Conservation (phyloP, 2,888 invertebrate genomes). For the Caprella mutica region DNA sequence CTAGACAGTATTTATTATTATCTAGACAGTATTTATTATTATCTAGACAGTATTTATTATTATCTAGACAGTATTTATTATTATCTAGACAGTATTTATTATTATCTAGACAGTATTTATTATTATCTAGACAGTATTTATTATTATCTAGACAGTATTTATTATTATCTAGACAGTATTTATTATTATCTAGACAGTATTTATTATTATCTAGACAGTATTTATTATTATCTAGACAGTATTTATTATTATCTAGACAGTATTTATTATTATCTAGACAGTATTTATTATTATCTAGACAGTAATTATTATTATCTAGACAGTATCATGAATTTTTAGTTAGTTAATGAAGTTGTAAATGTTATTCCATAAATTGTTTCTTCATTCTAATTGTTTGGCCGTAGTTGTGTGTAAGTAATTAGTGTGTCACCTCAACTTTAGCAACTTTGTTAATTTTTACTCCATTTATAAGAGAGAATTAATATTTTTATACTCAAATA, state of each 20-base stretch:
- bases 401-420: too few species aligned
- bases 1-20: too few species aligned
- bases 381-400: background rate
- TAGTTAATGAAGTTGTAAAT: background rate
- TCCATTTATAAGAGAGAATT: too few species aligned
- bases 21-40: too few species aligned
- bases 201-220: background rate
- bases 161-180: background rate
- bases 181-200: background rate
- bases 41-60: too few species aligned
- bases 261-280: background rate
- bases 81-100: too few species aligned
- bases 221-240: background rate
- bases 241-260: background rate
- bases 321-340: slow-evolving; percentile 1
- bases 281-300: slow-evolving; percentile 1
- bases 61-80: too few species aligned
- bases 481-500: too few species aligned
- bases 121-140: too few species aligned
- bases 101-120: too few species aligned
- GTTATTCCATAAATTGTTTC: background rate
- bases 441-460: too few species aligned
- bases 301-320: background rate
- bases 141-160: background rate
- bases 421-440: too few species aligned